phyloP scores from a whole-genome alignment of 2,113 vertebrate genomes.

The Cavia porcellus region DNA sequence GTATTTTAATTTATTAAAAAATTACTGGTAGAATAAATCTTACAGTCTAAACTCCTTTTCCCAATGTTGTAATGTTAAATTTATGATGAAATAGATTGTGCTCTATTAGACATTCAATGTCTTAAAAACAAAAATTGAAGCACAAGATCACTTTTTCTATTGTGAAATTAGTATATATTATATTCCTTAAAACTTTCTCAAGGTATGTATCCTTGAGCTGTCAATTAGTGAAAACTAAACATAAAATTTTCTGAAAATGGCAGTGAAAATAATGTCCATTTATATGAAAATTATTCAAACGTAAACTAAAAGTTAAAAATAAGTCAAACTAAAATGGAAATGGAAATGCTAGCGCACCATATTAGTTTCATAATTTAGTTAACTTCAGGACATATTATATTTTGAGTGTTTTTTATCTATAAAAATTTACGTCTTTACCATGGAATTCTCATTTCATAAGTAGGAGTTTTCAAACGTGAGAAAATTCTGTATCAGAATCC shows the following conservation, averaged over 20 bases:
- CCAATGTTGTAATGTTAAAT: neutral
- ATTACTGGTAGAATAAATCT: neutral
- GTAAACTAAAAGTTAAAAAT: neutral
- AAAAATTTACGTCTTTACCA: neutral
- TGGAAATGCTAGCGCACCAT: neutral
- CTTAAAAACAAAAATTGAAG: neutral
- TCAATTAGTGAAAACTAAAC: neutral
- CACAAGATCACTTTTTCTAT: neutral
- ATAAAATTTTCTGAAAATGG: neutral
- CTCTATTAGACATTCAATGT: neutral
- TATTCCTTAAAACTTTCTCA: neutral
- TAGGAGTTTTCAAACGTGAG: neutral
- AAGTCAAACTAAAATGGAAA: neutral
- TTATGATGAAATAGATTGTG: neutral
- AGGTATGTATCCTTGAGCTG: neutral
- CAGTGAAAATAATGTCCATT: neutral
- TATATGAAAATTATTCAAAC: neutral
- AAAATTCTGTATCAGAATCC: neutral
- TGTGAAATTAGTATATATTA: slow-evolving; percentile 8
- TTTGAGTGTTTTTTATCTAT: neutral
- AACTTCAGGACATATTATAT: neutral
- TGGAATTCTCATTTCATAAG: accelerated
- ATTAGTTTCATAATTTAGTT: neutral
- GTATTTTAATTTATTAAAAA: slow-evolving; percentile 12
- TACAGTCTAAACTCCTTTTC: neutral